Evolutionary conservation across 2,888 invertebrate genomes (phyloP).

Genomic region (Pantelozetes paolii): DNA sequence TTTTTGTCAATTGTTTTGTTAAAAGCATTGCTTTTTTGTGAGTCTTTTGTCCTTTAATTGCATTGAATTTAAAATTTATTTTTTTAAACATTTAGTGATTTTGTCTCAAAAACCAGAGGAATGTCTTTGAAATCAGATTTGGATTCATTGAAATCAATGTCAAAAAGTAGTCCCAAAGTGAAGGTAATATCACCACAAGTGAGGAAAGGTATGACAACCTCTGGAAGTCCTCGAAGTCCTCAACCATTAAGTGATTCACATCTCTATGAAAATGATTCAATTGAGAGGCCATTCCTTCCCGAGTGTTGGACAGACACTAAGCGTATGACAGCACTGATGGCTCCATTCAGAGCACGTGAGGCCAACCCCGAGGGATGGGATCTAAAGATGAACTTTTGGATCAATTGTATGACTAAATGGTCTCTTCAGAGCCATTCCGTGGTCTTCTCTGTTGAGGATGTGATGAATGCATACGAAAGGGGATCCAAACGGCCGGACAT

Average conservation of each 20-base stretch:
- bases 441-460: constrained; percentile 33
- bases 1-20: too few species aligned
- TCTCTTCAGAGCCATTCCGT: constrained; percentile 24
- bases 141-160: neutral
- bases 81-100: too few species aligned
- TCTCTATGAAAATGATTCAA: constrained; percentile 15
- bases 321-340: constrained; percentile 33
- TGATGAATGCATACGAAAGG: constrained; percentile 35
- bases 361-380: constrained; percentile 47
- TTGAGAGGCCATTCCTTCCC: constrained; percentile 36
- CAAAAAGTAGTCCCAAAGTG: neutral
- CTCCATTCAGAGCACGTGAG: constrained; percentile 38
- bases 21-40: too few species aligned
- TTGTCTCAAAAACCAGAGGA: too few species aligned
- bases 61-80: too few species aligned
- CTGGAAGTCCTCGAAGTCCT: constrained; percentile 9
- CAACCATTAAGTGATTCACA: neutral
- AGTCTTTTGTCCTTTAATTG: too few species aligned
- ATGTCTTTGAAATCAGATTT: too few species aligned
- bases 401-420: constrained; percentile 43
- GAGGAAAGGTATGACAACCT: neutral
- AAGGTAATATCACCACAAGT: neutral
- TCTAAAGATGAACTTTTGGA: constrained; percentile 47
- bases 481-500: constrained; percentile 26
- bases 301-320: constrained; percentile 41